Evolutionary conservation across 92 coral and sea anemone species (phyloP), one percentile per base, ranked within the genome.

Genomic region (Porites lobata): DNA sequence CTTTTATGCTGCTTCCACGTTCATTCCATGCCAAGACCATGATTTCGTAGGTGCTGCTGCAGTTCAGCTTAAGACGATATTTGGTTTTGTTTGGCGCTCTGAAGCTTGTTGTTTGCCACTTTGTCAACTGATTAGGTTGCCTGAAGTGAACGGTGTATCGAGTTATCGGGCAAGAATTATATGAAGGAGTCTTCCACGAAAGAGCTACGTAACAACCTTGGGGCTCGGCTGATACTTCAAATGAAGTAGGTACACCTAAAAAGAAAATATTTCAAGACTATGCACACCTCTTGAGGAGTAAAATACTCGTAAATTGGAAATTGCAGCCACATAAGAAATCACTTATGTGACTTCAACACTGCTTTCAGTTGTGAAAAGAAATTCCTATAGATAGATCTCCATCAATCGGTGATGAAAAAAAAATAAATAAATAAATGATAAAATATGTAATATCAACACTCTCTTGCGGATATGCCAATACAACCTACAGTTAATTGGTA

Each of bases 41-140:
- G 8, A 73, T 13, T 4, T 73, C 58, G 12, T 73, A 73, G 4
- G 11, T 73, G 26, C 2, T 73, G 58, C 59, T 50, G 61, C 78
- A 73, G 59, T 73, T 73, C 29, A 73, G 51, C 62, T 18, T 11
- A 50, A 73, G 78, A 8, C 78, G 78, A 73, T 50, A 24, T 2
- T n/a, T 51, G 9, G 2, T 50, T 12, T 9, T 0, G 21, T 72
- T 20, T 19, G 24, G 24, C 13, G 1, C 47, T n/a, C 13, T 7
- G 24, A 71, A 6, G 52, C 18, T n/a, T 4, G 14, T 17, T 52
- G 6, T 47, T 6, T 50, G 8, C 78, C 78, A 73, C 17, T 0
- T 32, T 6, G 2, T 32, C 8, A 2, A 1, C 3, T 51, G 17
- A 51, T 19, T 17, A 32, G 26, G 3, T 52, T 73, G 14, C 19